phyloP scores from a whole-genome alignment of 2,888 invertebrate species.

The Argyra leucocephala region DNA sequence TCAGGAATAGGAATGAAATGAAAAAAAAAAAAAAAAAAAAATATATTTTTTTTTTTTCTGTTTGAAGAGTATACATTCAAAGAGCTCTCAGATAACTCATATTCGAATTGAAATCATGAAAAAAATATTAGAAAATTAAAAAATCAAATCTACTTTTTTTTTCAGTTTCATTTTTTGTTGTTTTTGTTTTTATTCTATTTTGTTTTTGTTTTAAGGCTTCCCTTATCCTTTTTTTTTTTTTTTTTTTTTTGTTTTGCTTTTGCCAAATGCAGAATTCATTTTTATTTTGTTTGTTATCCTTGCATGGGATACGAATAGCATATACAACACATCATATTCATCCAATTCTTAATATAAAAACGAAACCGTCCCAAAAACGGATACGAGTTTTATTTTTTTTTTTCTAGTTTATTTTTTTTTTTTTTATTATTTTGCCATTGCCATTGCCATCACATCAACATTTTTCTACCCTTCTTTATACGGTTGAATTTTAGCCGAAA shows the following conservation, averaged over 20 bases:
- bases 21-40: too few relatives aligned
- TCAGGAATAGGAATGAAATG: too few relatives aligned
- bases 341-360: not conserved
- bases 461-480: slow-evolving; percentile 4
- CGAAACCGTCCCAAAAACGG: slow-evolving; percentile 3
- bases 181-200: not conserved
- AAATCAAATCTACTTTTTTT: slow-evolving; percentile 5
- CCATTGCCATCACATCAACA: slow-evolving; percentile 4
- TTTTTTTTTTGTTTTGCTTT: not conserved
- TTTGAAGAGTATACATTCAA: not conserved
- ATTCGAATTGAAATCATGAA: slow-evolving; percentile 6
- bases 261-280: slow-evolving; percentile 6
- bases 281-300: slow-evolving; percentile 1
- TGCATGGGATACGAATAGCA: slow-evolving; percentile 4
- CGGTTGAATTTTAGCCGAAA: slow-evolving; percentile 4
- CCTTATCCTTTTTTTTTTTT: not conserved
- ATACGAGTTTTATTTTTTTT: not conserved
- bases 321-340: slow-evolving; percentile 1
- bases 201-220: slow-evolving; percentile 2
- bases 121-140: slow-evolving; percentile 6
- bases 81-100: slow-evolving; percentile 5
- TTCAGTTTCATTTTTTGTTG: not conserved
- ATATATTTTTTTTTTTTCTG: too few relatives aligned
- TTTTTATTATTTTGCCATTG: not conserved
- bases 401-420: not conserved